phyloP scores from a whole-genome alignment of 2,797 vertebrate species.

The Rhynchotus rufescens region DNA sequence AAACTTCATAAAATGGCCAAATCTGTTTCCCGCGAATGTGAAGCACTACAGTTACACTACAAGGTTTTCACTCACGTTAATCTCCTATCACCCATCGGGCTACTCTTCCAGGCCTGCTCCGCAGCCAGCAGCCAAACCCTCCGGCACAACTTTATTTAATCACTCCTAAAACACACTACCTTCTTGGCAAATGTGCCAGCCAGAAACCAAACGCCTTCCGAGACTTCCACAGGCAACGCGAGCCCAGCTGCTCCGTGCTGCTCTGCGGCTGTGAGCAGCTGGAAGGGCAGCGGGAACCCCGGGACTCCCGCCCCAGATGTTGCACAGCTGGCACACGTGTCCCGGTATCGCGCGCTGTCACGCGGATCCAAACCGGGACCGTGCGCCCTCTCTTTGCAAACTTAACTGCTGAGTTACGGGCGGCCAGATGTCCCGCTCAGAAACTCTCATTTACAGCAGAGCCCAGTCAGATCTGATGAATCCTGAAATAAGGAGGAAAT shows the following conservation, averaged over 20 bases:
- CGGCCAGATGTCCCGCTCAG: background rate
- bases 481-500: background rate
- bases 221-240: background rate
- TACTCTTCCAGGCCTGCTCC: background rate
- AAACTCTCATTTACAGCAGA: background rate
- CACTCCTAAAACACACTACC: background rate
- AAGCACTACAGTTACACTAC: accelerated
- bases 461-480: background rate
- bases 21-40: accelerated
- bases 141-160: background rate
- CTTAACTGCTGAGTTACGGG: background rate
- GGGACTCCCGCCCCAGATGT: background rate
- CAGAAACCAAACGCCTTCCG: background rate
- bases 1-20: accelerated
- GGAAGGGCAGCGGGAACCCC: background rate
- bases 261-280: background rate
- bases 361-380: background rate
- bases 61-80: background rate
- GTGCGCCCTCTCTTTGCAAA: background rate
- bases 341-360: background rate
- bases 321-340: background rate
- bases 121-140: background rate
- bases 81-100: background rate
- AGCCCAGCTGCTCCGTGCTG: background rate
- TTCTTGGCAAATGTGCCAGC: background rate